These are phyloP conservation scores for Tenthredo distinguenda DNA, from an alignment of 2,888 invertebrate genomes.

Conservation along the genomic window DNA sequence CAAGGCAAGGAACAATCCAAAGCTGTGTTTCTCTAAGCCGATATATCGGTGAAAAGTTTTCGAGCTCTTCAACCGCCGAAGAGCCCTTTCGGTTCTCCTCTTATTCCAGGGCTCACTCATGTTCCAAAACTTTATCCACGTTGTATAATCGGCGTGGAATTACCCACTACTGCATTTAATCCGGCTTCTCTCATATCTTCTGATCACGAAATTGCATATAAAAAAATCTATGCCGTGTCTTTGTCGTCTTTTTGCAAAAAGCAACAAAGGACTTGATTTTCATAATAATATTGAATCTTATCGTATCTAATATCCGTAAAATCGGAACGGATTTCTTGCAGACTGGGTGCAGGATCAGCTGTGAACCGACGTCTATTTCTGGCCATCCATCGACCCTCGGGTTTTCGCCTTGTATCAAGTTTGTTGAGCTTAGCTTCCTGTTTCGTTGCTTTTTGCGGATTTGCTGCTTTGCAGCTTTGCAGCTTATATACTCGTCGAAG, in stretches of 20 bases:
- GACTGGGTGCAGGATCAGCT: not conserved
- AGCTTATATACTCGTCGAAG: not conserved
- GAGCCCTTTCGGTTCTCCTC: not conserved
- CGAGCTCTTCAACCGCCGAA: not conserved
- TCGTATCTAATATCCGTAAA: not conserved
- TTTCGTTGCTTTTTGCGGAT: constrained; percentile 10
- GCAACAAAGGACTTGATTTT: not conserved
- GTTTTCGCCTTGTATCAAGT: not conserved
- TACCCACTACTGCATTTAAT: not conserved
- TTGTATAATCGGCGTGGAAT: not conserved
- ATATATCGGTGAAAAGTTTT: constrained; percentile 5
- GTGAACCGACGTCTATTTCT: constrained; percentile 8
- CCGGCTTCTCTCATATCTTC: not conserved
- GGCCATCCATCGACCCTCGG: constrained; percentile 20
- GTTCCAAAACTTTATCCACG: not conserved
- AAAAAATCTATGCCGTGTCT: not conserved
- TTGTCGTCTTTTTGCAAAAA: not conserved
- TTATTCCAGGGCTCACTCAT: not conserved
- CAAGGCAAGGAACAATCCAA: not conserved
- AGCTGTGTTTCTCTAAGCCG: not conserved
- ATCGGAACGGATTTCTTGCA: not conserved
- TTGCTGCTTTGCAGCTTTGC: not conserved
- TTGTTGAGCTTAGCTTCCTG: constrained; percentile 2
- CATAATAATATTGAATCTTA: not conserved
- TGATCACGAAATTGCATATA: not conserved